Percentiles rank a stretch among this genome's conserved stretches.
phyloP scores from a whole-genome alignment of 23 tunicate genomes.

The Styela clava region DNA sequence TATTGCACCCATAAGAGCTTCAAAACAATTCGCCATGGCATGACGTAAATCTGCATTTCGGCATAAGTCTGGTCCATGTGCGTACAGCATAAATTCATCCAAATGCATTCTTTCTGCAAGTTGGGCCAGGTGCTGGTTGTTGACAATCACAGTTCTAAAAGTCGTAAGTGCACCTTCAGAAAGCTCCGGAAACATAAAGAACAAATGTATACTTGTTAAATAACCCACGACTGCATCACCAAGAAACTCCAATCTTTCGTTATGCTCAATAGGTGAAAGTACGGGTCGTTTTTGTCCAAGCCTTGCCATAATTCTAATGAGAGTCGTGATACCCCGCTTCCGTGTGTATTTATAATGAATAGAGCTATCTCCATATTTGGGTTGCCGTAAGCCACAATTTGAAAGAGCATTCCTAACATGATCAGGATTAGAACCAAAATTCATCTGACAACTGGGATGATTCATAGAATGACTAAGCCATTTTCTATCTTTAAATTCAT shows the following conservation, averaged over 20 bases:
- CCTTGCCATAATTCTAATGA: slow-evolving; percentile 94
- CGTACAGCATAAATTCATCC: slow-evolving; percentile 87
- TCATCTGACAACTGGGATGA: slow-evolving; percentile 97
- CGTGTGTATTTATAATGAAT: slow-evolving; percentile 91
- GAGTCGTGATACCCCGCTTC: slow-evolving; percentile 90
- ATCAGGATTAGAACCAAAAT: slow-evolving; percentile 96
- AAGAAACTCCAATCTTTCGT: slow-evolving; percentile 87
- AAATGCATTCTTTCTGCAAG: slow-evolving; percentile 78
- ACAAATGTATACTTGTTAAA: slow-evolving; percentile 73
- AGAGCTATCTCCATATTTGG: slow-evolving; percentile 90
- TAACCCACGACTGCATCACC: slow-evolving; percentile 98
- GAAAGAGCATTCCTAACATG: slow-evolving; percentile 95
- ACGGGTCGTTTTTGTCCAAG: slow-evolving; percentile 85
- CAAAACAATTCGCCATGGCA: slow-evolving; percentile 99
- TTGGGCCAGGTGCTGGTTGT: slow-evolving; percentile 77
- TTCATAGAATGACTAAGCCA: slow-evolving; percentile 96
- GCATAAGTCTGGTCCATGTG: slow-evolving; percentile 93
- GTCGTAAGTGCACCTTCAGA: slow-evolving; percentile 97
- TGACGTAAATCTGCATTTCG: slow-evolving; percentile 82
- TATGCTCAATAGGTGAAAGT: slow-evolving; percentile 89
- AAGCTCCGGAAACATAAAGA: slow-evolving; percentile 85
- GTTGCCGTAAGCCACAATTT: slow-evolving; percentile 85
- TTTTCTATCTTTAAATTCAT: slow-evolving; percentile 82
- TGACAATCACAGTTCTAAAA: slow-evolving; percentile 83
- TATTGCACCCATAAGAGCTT: slow-evolving; percentile 94